Conservation (phyloP, 1,140 invertebrate species). For the Probaryconus sp. region DNA sequence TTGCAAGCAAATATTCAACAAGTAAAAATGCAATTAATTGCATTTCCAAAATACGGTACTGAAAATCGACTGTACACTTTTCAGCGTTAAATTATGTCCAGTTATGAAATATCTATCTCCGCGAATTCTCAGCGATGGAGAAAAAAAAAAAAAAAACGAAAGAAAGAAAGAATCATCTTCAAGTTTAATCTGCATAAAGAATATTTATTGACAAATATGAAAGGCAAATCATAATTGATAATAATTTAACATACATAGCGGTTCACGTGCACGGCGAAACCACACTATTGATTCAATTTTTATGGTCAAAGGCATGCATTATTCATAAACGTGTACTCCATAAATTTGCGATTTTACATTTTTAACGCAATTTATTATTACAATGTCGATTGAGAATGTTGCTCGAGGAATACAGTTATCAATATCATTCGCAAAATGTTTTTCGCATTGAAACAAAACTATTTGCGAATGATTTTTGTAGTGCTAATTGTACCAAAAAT, state of each 20-base stretch:
- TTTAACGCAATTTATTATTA: constrained; percentile 55
- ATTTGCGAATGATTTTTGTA: neutral
- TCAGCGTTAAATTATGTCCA: too few species aligned
- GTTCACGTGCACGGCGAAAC: constrained; percentile 37
- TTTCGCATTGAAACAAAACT: neutral
- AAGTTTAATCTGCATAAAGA: constrained; percentile 37
- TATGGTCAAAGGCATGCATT: constrained; percentile 56
- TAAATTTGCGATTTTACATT: constrained; percentile 57
- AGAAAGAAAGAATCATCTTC: too few species aligned
- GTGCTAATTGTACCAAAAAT: neutral
- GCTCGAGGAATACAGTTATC: constrained; percentile 23
- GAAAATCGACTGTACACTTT: too few species aligned
- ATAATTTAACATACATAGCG: constrained; percentile 46
- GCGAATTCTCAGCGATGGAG: too few species aligned
- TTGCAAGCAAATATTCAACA: too few species aligned
- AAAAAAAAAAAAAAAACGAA: too few species aligned
- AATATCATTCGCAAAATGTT: constrained; percentile 31
- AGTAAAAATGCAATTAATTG: too few species aligned
- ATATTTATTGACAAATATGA: constrained; percentile 57
- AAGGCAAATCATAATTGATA: constrained; percentile 58
- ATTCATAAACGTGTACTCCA: constrained; percentile 47
- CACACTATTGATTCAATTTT: constrained; percentile 57
- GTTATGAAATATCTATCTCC: too few species aligned
- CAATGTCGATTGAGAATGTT: constrained; percentile 37
- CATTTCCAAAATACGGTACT: too few species aligned